Base-by-base conservation (phyloP, 2,797 vertebrate species). In the Protonibea diacanthus region DNA sequence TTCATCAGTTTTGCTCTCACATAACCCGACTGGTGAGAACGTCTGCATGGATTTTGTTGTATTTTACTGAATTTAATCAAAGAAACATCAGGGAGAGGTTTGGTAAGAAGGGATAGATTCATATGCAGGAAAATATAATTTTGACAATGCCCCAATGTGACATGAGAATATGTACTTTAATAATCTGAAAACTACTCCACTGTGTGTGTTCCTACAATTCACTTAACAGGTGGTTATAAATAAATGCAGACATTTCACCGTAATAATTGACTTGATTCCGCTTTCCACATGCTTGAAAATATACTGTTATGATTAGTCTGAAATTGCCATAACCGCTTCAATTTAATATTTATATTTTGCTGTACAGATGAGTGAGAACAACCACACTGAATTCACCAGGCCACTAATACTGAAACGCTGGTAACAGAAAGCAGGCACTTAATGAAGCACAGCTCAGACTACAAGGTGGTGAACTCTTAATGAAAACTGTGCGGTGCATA, bases 331-430 rank as follows among this genome's bases (percentile, higher is more conserved):
- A 89, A 94, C 40, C 60, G 55, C 59, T 77, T 85, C 75, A 82
- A 87, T 91, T 90, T 73, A 76, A 42, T 86, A 33, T 84, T 90
- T 81, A 76, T 80, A 81, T 86, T 82, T 86, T 80, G 52, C 70
- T 33, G 58, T 71, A 61, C 68, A 44, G 68, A 71, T 89, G 77
- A 94, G 89, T 92, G 88, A 89, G 69, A 65, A 76, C 83, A 88
- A 82, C 67, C 45, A 80, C 70, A 83, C 81, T 82, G 80, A 94
- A 86, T 85, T 76, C 89, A 92, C 90, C 92, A 84, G 92, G 91
- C 75, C 72, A 69, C 89, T 93, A 90, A 93, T 89, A 70, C 78
- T 78, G 74, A 71, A 84, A 85, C 83, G 80, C 83, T 76, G 81
- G 82, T 78, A 93, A 90, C 67, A 83, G 76, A 86, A 81, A 84